Percentiles rank a stretch among this genome's conserved stretches.
These are phyloP conservation scores for Tridacna crocea DNA, from an alignment of 2,888 invertebrate genomes.

Conservation along the genomic window DNA sequence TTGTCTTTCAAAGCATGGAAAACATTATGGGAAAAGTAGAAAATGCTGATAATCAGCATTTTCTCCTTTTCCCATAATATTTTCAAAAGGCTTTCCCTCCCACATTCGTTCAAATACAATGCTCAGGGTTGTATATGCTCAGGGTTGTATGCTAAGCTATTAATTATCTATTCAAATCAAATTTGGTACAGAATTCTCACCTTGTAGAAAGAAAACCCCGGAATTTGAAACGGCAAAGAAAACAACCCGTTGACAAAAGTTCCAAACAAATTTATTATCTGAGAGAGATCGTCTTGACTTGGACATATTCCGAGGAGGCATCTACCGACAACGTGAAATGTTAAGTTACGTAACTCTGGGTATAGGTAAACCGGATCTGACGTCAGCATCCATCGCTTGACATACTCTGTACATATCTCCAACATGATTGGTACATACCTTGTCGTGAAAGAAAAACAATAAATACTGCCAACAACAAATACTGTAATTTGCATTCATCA, in stretches of 20 bases:
- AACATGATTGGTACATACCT: conserved; percentile 67
- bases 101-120: too few relatives aligned
- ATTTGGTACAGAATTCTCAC: conserved; percentile 53
- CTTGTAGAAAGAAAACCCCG: conserved; percentile 77
- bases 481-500: too few relatives aligned
- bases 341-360: conserved; percentile 62
- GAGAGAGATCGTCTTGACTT: conserved; percentile 55
- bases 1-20: too few relatives aligned
- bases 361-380: conserved; percentile 59
- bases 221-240: conserved; percentile 75
- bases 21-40: too few relatives aligned
- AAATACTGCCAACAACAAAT: too few relatives aligned
- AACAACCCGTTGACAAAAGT: conserved; percentile 77
- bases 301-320: conserved; percentile 75
- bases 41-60: neutral
- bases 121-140: too few relatives aligned
- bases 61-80: neutral
- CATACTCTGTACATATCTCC: conserved; percentile 60
- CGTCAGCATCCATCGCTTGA: conserved; percentile 69
- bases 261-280: conserved; percentile 67
- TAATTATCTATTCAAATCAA: too few relatives aligned
- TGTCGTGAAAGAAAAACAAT: too few relatives aligned
- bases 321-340: conserved; percentile 72
- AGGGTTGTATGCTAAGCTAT: too few relatives aligned
- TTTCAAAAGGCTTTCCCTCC: too few relatives aligned